These are phyloP conservation scores for Protaetia brevitarsis DNA, from an alignment of 1,140 invertebrate genomes.

Conservation along the genomic window DNA sequence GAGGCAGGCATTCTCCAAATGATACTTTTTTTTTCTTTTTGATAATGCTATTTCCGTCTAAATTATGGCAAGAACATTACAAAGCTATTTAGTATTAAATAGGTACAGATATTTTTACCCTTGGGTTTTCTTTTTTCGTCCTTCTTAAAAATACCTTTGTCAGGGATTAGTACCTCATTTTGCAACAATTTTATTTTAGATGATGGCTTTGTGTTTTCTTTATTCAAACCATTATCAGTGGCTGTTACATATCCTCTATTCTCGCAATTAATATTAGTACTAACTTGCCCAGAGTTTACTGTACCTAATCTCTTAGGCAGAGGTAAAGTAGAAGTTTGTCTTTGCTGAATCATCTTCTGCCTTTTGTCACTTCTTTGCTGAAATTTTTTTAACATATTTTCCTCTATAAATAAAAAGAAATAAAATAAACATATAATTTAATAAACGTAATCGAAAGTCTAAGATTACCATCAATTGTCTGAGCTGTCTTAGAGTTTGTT, in stretches of 20 bases:
- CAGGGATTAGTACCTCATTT: neutral
- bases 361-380: neutral
- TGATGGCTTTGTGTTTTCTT: neutral
- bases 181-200: neutral
- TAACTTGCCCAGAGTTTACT: neutral
- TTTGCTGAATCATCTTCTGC: neutral
- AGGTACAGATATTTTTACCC: no score
- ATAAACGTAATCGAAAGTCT: no score
- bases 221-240: neutral
- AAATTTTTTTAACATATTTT: neutral
- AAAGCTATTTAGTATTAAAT: no score
- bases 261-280: neutral
- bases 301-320: neutral
- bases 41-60: neutral
- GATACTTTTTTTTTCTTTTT: neutral
- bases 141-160: neutral
- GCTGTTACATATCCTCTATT: neutral
- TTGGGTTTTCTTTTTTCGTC: no score
- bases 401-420: neutral
- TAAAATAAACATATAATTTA: neutral
- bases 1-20: neutral
- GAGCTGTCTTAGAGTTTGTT: no score
- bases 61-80: no score
- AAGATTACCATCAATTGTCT: no score
- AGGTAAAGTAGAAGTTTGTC: neutral